Evolutionary conservation across 2,888 invertebrate genomes (phyloP).

Genomic region (Meandrusa payeni): DNA sequence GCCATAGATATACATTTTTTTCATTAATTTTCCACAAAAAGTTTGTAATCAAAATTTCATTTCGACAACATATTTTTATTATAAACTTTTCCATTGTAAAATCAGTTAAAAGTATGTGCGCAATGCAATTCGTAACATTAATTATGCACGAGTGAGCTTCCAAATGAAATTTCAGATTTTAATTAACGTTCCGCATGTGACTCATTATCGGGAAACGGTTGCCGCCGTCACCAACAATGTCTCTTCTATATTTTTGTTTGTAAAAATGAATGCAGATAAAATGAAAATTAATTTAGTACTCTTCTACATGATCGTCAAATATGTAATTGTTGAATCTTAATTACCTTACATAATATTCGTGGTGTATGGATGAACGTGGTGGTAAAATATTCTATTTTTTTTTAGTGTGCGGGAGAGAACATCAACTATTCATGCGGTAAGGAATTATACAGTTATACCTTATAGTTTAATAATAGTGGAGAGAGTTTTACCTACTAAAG

Average conservation of each 20-base stretch:
- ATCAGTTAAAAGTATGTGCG: slow-evolving; percentile 3
- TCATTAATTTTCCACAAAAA: no score
- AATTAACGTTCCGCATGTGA: slow-evolving; percentile 40
- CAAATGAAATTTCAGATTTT: slow-evolving; percentile 41
- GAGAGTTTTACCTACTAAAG: no score
- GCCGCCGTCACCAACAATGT: slow-evolving; percentile 9
- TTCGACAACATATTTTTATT: no score
- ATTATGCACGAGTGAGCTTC: slow-evolving; percentile 40
- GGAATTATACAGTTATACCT: slow-evolving; percentile 29
- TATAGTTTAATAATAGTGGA: no score
- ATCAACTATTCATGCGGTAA: slow-evolving; percentile 54
- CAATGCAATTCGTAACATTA: slow-evolving; percentile 17
- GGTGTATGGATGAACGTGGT: background rate
- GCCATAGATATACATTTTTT: no score
- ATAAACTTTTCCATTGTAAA: no score
- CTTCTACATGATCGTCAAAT: slow-evolving; percentile 43
- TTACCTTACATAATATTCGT: background rate
- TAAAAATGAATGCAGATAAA: slow-evolving; percentile 38
- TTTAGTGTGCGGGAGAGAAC: slow-evolving; percentile 41
- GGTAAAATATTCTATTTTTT: slow-evolving; percentile 13
- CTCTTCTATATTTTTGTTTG: slow-evolving; percentile 6
- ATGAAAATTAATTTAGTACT: slow-evolving; percentile 53
- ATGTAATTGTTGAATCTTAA: slow-evolving; percentile 41
- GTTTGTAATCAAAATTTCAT: no score
- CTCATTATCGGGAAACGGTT: slow-evolving; percentile 11